A percentile compares a stretch with the other conserved stretches of the same genome.
These are phyloP conservation scores for Heterotilapia buettikoferi DNA, from an alignment of 2,113 vertebrate genomes.

Conservation along the genomic window DNA sequence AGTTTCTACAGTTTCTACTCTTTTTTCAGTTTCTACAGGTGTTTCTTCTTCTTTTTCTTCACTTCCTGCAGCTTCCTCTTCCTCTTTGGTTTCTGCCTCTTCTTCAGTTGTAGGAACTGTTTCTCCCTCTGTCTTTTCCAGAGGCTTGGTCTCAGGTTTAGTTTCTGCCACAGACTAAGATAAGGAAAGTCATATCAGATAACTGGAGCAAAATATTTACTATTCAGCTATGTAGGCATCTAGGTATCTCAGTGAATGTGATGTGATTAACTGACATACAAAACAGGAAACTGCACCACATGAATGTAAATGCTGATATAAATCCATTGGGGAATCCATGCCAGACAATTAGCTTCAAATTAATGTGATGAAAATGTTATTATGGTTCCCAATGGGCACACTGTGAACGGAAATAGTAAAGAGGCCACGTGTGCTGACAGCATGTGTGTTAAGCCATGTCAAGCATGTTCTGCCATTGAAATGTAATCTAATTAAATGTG, in stretches of 20 bases:
- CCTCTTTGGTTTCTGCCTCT: not conserved
- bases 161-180: constrained; percentile 1
- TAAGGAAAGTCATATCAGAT: not conserved
- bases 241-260: not conserved
- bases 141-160: not conserved
- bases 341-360: constrained; percentile 39
- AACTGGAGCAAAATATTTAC: not conserved
- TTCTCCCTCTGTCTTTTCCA: not conserved
- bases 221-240: not conserved
- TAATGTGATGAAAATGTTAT: constrained; percentile 38
- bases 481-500: not conserved
- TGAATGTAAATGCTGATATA: not conserved
- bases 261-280: not conserved
- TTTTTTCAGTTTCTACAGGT: not conserved
- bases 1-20: not conserved
- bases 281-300: not conserved
- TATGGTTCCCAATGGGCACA: constrained; percentile 2
- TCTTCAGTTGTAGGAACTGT: not conserved
- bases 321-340: not conserved
- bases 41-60: not conserved
- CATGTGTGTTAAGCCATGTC: not conserved
- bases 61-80: not conserved
- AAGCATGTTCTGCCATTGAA: not conserved
- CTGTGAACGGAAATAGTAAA: constrained; percentile 42
- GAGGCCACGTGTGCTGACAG: not conserved